A percentile compares a stretch with the other conserved stretches of the same genome.
phyloP scores from a whole-genome alignment of 2,113 vertebrate species.

The Echinops telfairi region DNA sequence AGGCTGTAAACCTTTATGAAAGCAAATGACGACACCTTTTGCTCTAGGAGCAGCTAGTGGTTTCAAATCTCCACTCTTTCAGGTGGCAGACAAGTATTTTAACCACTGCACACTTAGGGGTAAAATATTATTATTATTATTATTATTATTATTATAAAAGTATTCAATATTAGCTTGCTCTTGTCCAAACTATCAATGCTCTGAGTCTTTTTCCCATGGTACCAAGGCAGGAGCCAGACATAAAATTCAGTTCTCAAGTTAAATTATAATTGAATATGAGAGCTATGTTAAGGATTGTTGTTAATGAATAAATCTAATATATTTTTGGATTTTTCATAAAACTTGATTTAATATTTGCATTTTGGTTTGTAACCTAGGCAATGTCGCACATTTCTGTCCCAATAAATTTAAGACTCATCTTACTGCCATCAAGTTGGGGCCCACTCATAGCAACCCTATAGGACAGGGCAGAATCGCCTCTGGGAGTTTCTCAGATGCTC shows the following conservation, averaged over 20 bases:
- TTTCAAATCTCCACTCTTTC: too few relatives aligned
- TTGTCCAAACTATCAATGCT: not conserved
- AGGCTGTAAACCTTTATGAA: too few relatives aligned
- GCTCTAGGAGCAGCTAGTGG: too few relatives aligned
- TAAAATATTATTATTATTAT: too few relatives aligned
- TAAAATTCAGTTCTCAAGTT: not conserved
- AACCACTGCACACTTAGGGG: too few relatives aligned
- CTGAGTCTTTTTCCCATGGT: not conserved
- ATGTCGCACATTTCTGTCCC: not conserved
- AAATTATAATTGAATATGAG: not conserved
- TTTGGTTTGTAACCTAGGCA: not conserved
- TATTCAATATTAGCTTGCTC: not conserved
- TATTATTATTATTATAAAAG: too few relatives aligned
- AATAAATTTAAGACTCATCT: not conserved
- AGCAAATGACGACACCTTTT: too few relatives aligned
- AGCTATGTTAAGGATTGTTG: not conserved
- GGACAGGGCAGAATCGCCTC: too few relatives aligned
- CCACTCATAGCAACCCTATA: too few relatives aligned
- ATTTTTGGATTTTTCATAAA: slow-evolving; percentile 17
- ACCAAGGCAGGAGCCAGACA: not conserved
- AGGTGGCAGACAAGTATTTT: too few relatives aligned
- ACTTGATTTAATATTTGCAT: not conserved
- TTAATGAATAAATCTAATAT: not conserved
- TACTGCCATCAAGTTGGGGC: too few relatives aligned
- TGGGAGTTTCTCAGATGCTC: too few relatives aligned